These are phyloP conservation scores for Aleiodes sp. DNA, from an alignment of 1,140 invertebrate genomes.

Conservation along the genomic window DNA sequence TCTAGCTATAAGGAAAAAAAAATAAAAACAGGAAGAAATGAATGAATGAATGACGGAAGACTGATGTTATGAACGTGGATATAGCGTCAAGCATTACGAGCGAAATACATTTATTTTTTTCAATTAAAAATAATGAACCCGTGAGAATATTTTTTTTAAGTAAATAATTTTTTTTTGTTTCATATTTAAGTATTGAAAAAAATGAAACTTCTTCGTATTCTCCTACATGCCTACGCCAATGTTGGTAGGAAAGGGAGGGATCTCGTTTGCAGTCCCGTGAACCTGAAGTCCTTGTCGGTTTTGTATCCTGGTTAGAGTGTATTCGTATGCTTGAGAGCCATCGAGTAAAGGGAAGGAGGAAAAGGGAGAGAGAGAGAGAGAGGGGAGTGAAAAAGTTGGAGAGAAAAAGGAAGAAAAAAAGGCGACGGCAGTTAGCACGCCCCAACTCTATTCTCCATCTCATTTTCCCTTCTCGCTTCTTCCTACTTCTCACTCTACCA, in stretches of 20 bases:
- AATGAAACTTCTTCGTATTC: slow-evolving; percentile 19
- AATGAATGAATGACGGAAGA: too few relatives aligned
- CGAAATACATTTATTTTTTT: too few relatives aligned
- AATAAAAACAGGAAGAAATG: too few relatives aligned
- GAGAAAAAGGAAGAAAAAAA: background rate
- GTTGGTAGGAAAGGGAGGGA: slow-evolving; percentile 23
- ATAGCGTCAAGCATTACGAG: too few relatives aligned
- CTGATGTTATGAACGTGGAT: too few relatives aligned
- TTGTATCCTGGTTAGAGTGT: slow-evolving; percentile 45
- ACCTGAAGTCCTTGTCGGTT: slow-evolving; percentile 49
- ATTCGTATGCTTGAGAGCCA: slow-evolving; percentile 20
- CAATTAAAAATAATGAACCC: too few relatives aligned
- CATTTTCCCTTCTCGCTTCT: background rate
- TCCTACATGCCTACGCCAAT: slow-evolving; percentile 35
- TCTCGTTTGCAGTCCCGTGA: slow-evolving; percentile 43
- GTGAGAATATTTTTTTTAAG: too few relatives aligned
- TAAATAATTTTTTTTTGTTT: too few relatives aligned
- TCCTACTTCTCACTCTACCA: slow-evolving; percentile 36
- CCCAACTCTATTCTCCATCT: slow-evolving; percentile 25
- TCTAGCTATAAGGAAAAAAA: too few relatives aligned
- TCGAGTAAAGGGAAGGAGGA: background rate
- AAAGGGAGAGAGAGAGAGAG: background rate
- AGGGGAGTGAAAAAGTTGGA: slow-evolving; percentile 2
- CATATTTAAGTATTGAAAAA: background rate
- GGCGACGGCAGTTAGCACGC: slow-evolving; percentile 48